phyloP scores from a whole-genome alignment of 2,888 invertebrate genomes.

The Leptinotarsa haldemani region DNA sequence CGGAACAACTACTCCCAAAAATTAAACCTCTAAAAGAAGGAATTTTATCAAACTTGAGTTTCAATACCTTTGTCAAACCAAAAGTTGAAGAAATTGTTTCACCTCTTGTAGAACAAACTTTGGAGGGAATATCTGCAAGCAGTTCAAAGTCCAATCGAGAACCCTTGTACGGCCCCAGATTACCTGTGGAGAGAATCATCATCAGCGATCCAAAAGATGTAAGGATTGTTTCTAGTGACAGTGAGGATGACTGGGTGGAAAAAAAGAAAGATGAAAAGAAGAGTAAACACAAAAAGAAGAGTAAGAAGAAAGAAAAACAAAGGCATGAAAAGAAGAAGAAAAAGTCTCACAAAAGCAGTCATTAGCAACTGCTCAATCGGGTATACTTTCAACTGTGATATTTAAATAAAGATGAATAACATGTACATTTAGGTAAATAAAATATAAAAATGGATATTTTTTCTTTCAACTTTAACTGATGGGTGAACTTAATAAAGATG shows the following conservation, averaged over 20 bases:
- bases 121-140: background rate
- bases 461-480: no score
- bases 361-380: background rate
- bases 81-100: slow-evolving; percentile 18
- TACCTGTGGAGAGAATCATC: slow-evolving; percentile 43
- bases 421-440: background rate
- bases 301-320: slow-evolving; percentile 59
- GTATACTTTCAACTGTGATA: background rate
- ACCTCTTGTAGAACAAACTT: background rate
- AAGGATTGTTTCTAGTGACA: slow-evolving; percentile 38
- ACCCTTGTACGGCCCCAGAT: slow-evolving; percentile 53
- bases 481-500: no score
- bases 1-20: slow-evolving; percentile 60
- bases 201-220: background rate
- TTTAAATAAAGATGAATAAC: background rate
- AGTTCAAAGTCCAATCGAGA: slow-evolving; percentile 8
- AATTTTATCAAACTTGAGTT: slow-evolving; percentile 60
- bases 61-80: slow-evolving; percentile 48
- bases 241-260: slow-evolving; percentile 58
- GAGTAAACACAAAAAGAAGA: slow-evolving; percentile 51
- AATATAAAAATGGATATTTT: background rate
- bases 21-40: slow-evolving; percentile 62
- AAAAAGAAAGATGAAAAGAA: slow-evolving; percentile 46
- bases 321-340: slow-evolving; percentile 48
- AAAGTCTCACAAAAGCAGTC: slow-evolving; percentile 15